phyloP scores from a whole-genome alignment of 2,888 invertebrate species.

The Macrosoma leucophasiata region DNA sequence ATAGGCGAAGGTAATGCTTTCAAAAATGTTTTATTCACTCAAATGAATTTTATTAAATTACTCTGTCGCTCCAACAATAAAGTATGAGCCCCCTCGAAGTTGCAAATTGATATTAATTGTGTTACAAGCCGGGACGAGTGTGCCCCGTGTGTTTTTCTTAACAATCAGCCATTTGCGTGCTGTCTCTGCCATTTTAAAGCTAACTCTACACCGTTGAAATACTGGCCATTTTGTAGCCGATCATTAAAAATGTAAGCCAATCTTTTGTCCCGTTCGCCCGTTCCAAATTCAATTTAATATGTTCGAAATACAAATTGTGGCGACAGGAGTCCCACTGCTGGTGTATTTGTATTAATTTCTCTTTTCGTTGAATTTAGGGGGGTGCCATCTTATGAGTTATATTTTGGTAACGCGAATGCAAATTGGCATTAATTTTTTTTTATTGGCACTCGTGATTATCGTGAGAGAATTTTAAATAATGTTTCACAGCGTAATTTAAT shows the following conservation, averaged over 20 bases:
- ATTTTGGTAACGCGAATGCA: conserved; percentile 21
- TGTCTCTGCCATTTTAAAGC: conserved; percentile 24
- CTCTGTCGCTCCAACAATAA: conserved; percentile 29
- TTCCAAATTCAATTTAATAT: conserved; percentile 58
- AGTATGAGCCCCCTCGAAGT: conserved; percentile 39
- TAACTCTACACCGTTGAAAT: conserved; percentile 25
- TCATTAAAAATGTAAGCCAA: conserved; percentile 23
- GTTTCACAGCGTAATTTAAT: conserved; percentile 1
- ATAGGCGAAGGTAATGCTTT: no score
- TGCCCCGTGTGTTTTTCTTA: conserved; percentile 71
- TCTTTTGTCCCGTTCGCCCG: conserved; percentile 31
- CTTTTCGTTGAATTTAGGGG: conserved; percentile 44
- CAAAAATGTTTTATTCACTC: conserved; percentile 17
- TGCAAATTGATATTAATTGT: conserved; percentile 72
- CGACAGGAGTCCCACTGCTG: conserved; percentile 48
- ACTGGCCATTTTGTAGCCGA: conserved; percentile 22
- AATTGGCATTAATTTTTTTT: conserved; percentile 23
- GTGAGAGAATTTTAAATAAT: conserved; percentile 18
- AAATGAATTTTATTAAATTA: conserved; percentile 27
- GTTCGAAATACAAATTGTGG: conserved; percentile 61
- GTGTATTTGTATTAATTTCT: conserved; percentile 61
- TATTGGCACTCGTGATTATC: conserved; percentile 13
- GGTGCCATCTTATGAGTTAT: conserved; percentile 36
- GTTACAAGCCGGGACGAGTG: conserved; percentile 54
- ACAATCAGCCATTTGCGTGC: conserved; percentile 51